Evolutionary conservation across 2,888 invertebrate genomes (phyloP).

Genomic region (Hedya salicella): DNA sequence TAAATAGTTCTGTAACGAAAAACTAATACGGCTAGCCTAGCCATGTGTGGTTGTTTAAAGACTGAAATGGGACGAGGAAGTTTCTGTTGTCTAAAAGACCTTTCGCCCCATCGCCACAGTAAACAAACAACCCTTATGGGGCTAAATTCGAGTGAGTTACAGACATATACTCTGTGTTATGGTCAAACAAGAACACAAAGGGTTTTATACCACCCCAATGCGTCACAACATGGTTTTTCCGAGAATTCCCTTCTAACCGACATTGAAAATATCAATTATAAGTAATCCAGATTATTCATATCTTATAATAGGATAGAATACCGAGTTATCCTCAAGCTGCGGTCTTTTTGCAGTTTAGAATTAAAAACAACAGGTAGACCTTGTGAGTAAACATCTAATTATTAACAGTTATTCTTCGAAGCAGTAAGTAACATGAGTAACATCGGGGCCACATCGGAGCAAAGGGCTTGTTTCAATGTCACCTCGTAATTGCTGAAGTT

Average conservation of each 20-base stretch:
- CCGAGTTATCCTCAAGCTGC: constrained; percentile 18
- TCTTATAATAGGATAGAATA: neutral
- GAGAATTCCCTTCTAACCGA: neutral
- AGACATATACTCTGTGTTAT: no score
- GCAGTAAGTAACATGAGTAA: constrained; percentile 23
- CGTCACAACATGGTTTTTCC: neutral
- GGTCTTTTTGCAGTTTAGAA: constrained; percentile 19
- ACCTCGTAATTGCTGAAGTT: neutral
- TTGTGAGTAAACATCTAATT: constrained; percentile 32
- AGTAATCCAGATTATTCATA: constrained; percentile 19
- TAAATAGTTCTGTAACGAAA: no score
- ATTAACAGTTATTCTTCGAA: constrained; percentile 22
- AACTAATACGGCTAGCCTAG: no score
- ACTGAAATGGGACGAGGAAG: no score
- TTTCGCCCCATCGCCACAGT: no score
- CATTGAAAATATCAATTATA: neutral
- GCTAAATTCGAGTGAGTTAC: no score
- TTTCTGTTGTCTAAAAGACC: no score
- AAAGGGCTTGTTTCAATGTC: constrained; percentile 19
- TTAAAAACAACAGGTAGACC: constrained; percentile 20
- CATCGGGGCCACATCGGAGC: neutral
- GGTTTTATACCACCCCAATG: no score
- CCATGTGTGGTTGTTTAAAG: no score
- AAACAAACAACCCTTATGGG: no score
- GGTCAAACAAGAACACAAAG: no score